Base-by-base conservation (phyloP, 2,113 vertebrate species). In the Balaeniceps rex region DNA sequence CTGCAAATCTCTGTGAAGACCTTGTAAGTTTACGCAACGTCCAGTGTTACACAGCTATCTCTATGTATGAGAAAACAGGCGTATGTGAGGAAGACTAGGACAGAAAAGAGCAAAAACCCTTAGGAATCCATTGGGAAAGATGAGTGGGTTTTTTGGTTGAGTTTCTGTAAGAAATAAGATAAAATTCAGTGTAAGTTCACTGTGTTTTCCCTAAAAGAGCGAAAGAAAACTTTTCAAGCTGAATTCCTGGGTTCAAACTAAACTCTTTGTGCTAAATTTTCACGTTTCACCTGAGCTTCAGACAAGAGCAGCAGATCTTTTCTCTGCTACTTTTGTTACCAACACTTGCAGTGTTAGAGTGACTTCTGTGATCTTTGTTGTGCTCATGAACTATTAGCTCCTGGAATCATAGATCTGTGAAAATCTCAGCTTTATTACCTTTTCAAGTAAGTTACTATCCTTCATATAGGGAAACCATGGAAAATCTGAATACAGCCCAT, bases 1-100 rank as follows among this genome's bases (percentile, higher is more conserved):
- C 86, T 46, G 96, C 94, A 26, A 98, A 98, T 77, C 98, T 98
- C 7, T 99, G 98, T 55, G 98, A 98, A 96, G 97, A 98, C 93
- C 99, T 98, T 98, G 99, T 99, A 97, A 99, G 99, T 99, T 90
- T 42, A 68, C 72, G 29, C 61, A 40, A 33, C 26, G 28, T 36
- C 42, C 52, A 61, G 29, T 90, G 72, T 88, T 69, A 74, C 40
- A 60, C 31, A 93, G 40, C 25, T 90, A 7, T 31, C 23, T 65
- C 19, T 24, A 34, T 28, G 44, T 55, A 33, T 83, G 61, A 79
- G 65, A 52, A 58, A 82, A 79, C 13, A 61, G 25, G 11, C 25
- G 7, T 69, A 10, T 8, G 19, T 25, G 24, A 79, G 36, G 33
- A 79, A 77, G 70, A 57, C 24, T 57, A 52, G 23, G 34, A 58